These are phyloP conservation scores for Pyrgus malvae DNA, from an alignment of 2,888 invertebrate genomes.

Conservation along the genomic window DNA sequence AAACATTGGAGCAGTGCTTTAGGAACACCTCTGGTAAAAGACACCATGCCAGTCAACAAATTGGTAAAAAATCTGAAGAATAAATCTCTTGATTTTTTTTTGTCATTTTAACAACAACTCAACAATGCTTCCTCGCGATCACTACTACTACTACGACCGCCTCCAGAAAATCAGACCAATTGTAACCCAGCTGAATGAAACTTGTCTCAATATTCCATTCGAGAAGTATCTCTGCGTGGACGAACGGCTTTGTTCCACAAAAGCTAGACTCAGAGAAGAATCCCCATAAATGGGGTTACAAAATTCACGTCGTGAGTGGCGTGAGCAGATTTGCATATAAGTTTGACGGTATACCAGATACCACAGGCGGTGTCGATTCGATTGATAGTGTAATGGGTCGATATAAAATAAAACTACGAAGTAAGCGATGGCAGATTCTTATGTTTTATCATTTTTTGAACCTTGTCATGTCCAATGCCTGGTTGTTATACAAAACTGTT, in stretches of 20 bases:
- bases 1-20: no score
- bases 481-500: slow-evolving; percentile 33
- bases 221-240: slow-evolving; percentile 39
- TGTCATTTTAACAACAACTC: slow-evolving; percentile 30
- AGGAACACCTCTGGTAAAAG: no score
- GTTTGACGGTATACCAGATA: slow-evolving; percentile 30
- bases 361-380: slow-evolving; percentile 37
- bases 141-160: slow-evolving; percentile 17
- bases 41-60: no score
- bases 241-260: slow-evolving; percentile 43
- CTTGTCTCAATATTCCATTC: no score
- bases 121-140: no score
- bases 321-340: slow-evolving; percentile 43
- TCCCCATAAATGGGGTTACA: no score
- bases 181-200: no score
- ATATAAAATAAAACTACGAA: slow-evolving; percentile 28
- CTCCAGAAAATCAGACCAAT: slow-evolving; percentile 33
- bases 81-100: slow-evolving; percentile 31
- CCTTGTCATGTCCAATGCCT: slow-evolving; percentile 41
- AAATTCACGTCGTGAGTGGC: slow-evolving; percentile 42
- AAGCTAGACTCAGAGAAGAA: slow-evolving; percentile 45
- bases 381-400: slow-evolving; percentile 38
- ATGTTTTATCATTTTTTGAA: slow-evolving; percentile 44
- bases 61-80: slow-evolving; percentile 30
- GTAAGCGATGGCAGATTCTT: slow-evolving; percentile 42